phyloP scores from a whole-genome alignment of 30 jellyfish, hydroid and myxozoan genomes.

The Turritopsis rubra region DNA sequence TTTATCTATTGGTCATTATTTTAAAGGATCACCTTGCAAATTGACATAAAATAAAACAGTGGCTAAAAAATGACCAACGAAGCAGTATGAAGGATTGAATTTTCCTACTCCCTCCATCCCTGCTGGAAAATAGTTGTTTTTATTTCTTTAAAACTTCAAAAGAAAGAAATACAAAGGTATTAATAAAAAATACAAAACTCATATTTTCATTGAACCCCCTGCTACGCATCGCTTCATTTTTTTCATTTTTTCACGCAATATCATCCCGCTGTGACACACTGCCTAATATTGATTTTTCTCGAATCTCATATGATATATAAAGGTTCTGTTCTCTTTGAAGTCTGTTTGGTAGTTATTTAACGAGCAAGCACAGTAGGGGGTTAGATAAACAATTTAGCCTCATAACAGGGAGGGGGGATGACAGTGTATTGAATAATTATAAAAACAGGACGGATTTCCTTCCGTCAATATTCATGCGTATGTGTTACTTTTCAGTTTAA shows the following conservation, averaged over 20 bases:
- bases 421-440: not conserved
- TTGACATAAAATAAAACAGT: no score
- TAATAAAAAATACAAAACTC: not conserved
- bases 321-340: not conserved
- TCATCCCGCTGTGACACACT: not conserved
- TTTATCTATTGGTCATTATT: no score
- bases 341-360: not conserved
- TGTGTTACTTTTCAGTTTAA: not conserved
- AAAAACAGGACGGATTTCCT: not conserved
- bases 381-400: not conserved
- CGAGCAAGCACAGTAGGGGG: not conserved
- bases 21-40: no score
- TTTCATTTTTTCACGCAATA: not conserved
- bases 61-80: no score
- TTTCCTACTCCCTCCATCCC: no score
- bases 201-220: not conserved
- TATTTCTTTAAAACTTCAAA: no score
- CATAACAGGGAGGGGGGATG: not conserved
- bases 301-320: not conserved
- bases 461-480: not conserved
- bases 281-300: not conserved
- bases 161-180: no score
- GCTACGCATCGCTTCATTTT: not conserved
- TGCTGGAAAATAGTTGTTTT: no score
- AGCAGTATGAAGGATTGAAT: no score